Evolutionary conservation across 2,888 invertebrate genomes (phyloP), one percentile per base, ranked within the genome.

Genomic region (Eristalinus sepulchralis): DNA sequence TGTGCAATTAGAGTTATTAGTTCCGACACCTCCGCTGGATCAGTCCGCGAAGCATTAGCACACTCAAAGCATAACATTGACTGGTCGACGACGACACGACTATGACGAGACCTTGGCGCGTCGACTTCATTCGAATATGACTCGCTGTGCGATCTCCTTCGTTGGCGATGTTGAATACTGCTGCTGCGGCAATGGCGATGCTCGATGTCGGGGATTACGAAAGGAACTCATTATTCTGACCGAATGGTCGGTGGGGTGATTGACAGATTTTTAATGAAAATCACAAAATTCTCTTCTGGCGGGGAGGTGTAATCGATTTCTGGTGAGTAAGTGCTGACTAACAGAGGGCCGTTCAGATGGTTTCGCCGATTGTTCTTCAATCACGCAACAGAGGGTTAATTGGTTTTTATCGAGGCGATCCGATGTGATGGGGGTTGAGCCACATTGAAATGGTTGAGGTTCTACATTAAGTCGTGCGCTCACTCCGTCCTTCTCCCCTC

Each of bases 1-100:
- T 85, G 81, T 81, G 76, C 72, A 85, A 77, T 85, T 77, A 85
- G 68, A 59, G 77, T 76, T 77, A 77, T 85, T 85, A 85, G 81
- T 85, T 81, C 81, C 77, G 81, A 85, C 84, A 85, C 84, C 84
- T 85, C 84, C 84, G 55, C 71, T 53, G 59, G 36, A 73, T 63
- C 68, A 63, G 24, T 31, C 53, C 24, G 59, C 39, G 55, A 27
- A 79, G 63, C 60, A 66, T 76, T 77, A 72, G 63, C 84, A 81
- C 63, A 63, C 62, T 31, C 53, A 47, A 3, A 27, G 27, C 27
- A 27, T 27, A 27, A 5, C 27, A 27, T 47, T 17, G 47, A 17
- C 17, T 47, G 17, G 47, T 47, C 47, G 17, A 36, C 20, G 34
- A 33, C n/a, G 8, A 60, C 20, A 66, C 33, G 47, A 59, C 8